Conservation (phyloP, 2,797 vertebrate species). For the Mallotus villosus region DNA sequence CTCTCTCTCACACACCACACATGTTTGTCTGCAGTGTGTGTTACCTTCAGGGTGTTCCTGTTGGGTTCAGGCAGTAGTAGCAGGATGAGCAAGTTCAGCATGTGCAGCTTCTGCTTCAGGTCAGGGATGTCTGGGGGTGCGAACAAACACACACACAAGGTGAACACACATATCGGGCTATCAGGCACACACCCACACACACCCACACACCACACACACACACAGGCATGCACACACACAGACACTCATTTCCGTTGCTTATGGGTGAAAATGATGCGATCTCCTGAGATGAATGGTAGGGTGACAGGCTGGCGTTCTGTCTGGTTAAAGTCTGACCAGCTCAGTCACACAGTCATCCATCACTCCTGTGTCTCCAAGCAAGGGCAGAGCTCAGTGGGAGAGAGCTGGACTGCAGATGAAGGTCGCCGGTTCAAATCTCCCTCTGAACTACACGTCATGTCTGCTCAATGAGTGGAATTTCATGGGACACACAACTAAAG, state of each 20-base stretch:
- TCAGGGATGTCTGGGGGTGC: constrained; percentile 58
- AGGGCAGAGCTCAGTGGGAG: too few relatives aligned
- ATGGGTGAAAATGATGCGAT: constrained; percentile 52
- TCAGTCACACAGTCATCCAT: constrained; percentile 51
- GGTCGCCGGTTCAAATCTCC: too few relatives aligned
- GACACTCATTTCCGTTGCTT: constrained; percentile 65
- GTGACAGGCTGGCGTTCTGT: constrained; percentile 65
- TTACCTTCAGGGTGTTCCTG: constrained; percentile 88
- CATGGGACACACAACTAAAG: background rate
- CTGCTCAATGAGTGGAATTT: too few relatives aligned
- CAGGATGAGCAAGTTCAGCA: constrained; percentile 86
- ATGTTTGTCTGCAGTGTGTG: too few relatives aligned
- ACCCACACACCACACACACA: constrained; percentile 2
- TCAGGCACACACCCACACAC: background rate
- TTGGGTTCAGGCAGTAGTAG: constrained; percentile 89
- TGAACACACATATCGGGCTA: background rate
- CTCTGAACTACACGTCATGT: too few relatives aligned
- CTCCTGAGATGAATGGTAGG: constrained; percentile 62
- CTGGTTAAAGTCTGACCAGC: constrained; percentile 51
- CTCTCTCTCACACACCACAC: too few relatives aligned
- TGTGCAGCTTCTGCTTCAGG: constrained; percentile 86
- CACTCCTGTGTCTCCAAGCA: constrained; percentile 12
- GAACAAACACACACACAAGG: background rate
- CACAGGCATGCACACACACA: constrained; percentile 14
- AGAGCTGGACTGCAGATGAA: too few relatives aligned